Evolutionary conservation across 2,797 vertebrate genomes (phyloP).

Genomic region (Artibeus jamaicensis): DNA sequence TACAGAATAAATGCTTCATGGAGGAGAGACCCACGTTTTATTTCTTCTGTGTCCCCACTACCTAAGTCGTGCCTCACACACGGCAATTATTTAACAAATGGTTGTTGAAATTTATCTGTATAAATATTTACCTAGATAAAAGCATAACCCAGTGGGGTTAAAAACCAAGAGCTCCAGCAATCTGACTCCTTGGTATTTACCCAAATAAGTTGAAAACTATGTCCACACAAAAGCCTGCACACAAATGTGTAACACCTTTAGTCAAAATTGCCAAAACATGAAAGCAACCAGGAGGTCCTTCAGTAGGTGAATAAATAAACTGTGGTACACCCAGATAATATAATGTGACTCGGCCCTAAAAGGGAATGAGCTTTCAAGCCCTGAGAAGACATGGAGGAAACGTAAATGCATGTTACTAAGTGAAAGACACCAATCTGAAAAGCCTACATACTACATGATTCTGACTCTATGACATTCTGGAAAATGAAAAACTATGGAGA

Average conservation of each 20-base stretch:
- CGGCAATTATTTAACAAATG: background rate
- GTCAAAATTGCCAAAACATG: too few relatives aligned
- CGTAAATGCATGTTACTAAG: background rate
- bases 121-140: background rate
- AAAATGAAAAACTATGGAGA: background rate
- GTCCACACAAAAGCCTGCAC: too few relatives aligned
- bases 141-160: background rate
- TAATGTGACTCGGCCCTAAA: too few relatives aligned
- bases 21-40: background rate
- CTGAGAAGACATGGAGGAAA: background rate
- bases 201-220: too few relatives aligned
- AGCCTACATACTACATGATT: background rate
- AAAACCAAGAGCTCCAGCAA: background rate
- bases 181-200: too few relatives aligned
- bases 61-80: background rate
- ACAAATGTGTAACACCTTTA: too few relatives aligned
- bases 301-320: too few relatives aligned
- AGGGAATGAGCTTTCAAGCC: too few relatives aligned
- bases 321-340: too few relatives aligned
- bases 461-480: background rate
- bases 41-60: background rate
- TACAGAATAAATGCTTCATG: accelerated
- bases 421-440: background rate
- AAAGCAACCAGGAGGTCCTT: too few relatives aligned
- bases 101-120: background rate